Conservation (phyloP, 2,797 vertebrate genomes). For the Spondyliosoma cantharus region DNA sequence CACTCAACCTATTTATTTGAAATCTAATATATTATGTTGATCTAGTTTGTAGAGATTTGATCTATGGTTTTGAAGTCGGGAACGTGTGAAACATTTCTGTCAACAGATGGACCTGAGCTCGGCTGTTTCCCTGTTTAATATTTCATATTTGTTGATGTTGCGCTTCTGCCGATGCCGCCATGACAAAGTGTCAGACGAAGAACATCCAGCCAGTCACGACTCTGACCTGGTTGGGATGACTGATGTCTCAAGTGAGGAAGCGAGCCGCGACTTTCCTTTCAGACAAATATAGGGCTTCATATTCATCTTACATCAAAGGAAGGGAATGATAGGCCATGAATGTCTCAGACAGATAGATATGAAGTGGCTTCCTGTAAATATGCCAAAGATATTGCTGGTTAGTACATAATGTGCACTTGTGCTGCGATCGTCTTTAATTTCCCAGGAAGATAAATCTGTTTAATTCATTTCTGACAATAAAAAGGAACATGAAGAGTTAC, state of each 20-base stretch:
- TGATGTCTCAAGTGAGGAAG: conserved; percentile 53
- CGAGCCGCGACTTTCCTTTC: neutral
- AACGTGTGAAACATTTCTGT: conserved; percentile 30
- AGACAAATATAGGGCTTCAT: neutral
- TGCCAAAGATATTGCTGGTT: conserved; percentile 21
- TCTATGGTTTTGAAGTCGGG: conserved; percentile 47
- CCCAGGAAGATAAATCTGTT: conserved; percentile 28
- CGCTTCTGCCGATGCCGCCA: conserved; percentile 25
- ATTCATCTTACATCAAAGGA: neutral
- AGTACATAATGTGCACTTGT: neutral
- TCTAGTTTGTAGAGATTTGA: conserved; percentile 53
- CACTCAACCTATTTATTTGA: conserved; percentile 68
- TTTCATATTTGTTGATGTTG: conserved; percentile 52
- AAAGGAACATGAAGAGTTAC: conserved; percentile 19
- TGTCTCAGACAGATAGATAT: conserved; percentile 14
- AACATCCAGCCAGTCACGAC: conserved; percentile 29
- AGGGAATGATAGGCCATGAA: neutral
- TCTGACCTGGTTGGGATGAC: conserved; percentile 64
- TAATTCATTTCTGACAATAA: conserved; percentile 36
- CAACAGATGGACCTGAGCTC: conserved; percentile 34
- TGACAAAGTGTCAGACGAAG: conserved; percentile 55
- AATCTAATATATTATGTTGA: conserved; percentile 69
- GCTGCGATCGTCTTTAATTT: conserved; percentile 4
- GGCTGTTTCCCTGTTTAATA: conserved; percentile 20
- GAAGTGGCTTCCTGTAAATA: conserved; percentile 37